Conservation (phyloP, 1,140 invertebrate genomes). For the Neodiprion fabricii region DNA sequence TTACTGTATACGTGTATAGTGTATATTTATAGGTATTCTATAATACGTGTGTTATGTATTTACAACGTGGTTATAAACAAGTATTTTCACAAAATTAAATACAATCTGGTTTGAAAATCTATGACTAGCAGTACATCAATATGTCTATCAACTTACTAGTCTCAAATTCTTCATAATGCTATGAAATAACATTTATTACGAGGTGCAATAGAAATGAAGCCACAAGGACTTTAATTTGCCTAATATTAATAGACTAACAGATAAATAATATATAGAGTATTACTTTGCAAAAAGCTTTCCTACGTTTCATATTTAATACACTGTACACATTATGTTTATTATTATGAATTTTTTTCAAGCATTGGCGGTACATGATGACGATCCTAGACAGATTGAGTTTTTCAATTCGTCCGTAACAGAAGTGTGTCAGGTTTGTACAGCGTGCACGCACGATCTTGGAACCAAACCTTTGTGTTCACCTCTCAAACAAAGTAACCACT, state of each 20-base stretch:
- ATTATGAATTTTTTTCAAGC: constrained; percentile 19
- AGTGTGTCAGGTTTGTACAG: constrained; percentile 57
- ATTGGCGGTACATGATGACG: neutral
- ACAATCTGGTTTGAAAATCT: constrained; percentile 54
- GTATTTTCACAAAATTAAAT: constrained; percentile 52
- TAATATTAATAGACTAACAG: neutral
- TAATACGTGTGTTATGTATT: constrained; percentile 34
- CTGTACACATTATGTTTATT: constrained; percentile 46
- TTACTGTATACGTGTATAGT: constrained; percentile 36
- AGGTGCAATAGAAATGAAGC: neutral
- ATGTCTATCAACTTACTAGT: neutral
- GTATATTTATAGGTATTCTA: neutral
- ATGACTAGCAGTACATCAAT: constrained; percentile 48
- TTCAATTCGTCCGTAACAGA: neutral
- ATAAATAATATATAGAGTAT: neutral
- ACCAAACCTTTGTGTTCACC: constrained; percentile 82
- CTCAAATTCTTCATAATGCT: neutral
- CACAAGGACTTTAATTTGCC: neutral
- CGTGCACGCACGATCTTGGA: constrained; percentile 73
- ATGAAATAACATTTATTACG: neutral
- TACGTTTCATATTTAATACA: constrained; percentile 50
- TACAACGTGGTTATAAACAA: constrained; percentile 55
- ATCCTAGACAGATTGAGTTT: neutral
- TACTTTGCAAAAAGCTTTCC: constrained; percentile 30
- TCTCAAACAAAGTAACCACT: constrained; percentile 77